Percentiles rank a stretch among this genome's conserved stretches.
These are phyloP conservation scores for Ganaspis sp. DNA, from an alignment of 1,140 invertebrate genomes.

Conservation along the genomic window DNA sequence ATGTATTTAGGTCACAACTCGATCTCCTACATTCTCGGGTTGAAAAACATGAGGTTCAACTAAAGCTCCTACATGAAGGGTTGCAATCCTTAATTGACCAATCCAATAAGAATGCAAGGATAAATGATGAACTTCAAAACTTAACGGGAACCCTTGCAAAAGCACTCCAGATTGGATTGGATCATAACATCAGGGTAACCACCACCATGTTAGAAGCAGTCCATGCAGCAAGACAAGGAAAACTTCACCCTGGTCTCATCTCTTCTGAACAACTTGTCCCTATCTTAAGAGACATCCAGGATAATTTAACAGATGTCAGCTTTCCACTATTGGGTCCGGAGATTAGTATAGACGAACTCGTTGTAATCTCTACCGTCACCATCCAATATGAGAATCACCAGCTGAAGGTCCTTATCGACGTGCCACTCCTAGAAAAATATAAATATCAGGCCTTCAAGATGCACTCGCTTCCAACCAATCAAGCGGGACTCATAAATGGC, in stretches of 20 bases:
- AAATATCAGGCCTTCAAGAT: neutral
- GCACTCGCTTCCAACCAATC: neutral
- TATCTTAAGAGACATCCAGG: neutral
- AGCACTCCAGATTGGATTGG: too few species aligned
- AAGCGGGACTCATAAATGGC: neutral
- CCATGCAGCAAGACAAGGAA: neutral
- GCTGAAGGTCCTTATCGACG: neutral
- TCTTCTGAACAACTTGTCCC: neutral
- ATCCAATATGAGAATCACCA: too few species aligned
- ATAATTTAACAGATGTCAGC: neutral
- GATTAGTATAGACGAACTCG: neutral
- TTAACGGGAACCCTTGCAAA: too few species aligned
- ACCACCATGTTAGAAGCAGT: neutral
- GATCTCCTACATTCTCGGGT: too few species aligned
- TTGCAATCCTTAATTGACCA: too few species aligned
- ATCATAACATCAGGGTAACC: too few species aligned
- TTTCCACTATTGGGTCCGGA: neutral
- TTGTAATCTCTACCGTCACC: constrained; percentile 2
- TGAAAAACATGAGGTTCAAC: too few species aligned
- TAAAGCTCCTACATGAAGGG: too few species aligned
- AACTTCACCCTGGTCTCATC: neutral
- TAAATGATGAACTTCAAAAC: too few species aligned
- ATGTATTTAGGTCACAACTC: too few species aligned
- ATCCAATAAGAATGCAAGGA: too few species aligned
- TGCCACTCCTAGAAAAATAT: neutral